Evolutionary conservation across 2,113 vertebrate genomes (phyloP).

Genomic region (Dendrocopos noguchii): DNA sequence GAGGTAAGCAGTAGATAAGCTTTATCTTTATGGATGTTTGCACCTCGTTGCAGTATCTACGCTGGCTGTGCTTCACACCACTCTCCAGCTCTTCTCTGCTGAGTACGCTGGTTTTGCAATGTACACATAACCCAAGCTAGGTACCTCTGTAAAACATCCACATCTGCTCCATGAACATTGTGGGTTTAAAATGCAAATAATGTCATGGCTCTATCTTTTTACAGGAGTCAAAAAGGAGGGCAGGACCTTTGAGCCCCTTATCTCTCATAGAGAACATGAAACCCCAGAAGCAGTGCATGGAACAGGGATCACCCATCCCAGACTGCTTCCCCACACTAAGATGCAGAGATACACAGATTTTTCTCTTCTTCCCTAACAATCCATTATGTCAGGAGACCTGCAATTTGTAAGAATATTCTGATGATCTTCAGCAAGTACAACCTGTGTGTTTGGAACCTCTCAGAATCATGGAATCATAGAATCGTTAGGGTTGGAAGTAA

Average conservation of each 20-base stretch:
- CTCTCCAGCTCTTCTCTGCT: neutral
- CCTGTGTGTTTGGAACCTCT: neutral
- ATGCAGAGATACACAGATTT: neutral
- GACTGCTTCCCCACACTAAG: neutral
- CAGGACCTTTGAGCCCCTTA: neutral
- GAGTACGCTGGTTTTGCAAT: neutral
- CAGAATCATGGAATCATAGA: neutral
- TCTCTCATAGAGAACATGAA: neutral
- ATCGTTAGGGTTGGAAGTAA: too few relatives aligned
- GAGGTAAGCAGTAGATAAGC: neutral
- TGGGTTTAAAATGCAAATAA: neutral
- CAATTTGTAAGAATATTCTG: neutral
- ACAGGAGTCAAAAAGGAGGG: neutral
- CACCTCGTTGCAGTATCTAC: neutral
- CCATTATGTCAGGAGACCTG: neutral
- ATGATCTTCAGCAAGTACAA: neutral
- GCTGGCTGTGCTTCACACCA: accelerated
- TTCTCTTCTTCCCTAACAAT: neutral
- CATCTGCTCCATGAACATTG: neutral
- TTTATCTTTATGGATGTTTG: neutral
- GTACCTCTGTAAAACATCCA: neutral
- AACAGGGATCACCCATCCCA: neutral
- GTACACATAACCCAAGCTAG: neutral
- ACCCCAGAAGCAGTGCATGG: neutral
- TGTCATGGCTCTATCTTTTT: neutral